Evolutionary conservation across 2,113 vertebrate genomes (phyloP), one percentile per base, ranked within the genome.

Genomic region (Tupaia chinensis): DNA sequence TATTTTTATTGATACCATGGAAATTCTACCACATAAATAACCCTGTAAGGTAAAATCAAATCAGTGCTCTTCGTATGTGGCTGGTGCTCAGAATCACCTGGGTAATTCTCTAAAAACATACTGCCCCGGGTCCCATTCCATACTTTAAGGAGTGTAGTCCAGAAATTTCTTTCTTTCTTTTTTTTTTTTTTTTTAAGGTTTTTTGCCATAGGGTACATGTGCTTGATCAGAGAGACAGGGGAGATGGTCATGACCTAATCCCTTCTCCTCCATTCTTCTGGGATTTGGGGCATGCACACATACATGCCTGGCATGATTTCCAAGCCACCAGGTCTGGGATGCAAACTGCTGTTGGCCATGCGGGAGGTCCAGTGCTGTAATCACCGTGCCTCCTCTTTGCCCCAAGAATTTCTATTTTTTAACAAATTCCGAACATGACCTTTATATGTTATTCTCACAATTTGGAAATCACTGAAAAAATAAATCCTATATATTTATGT

Each of bases 1-100:
- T 65, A 91, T 92, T 65, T 89, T 76, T 87, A 94, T 79, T 54
- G 86, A 74, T 70, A 96, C 88, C 96, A 78, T 54, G 70, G 69
- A 34, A 9, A 66, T 82, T 78, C 70, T 15, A 96, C 19, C 86
- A 91, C 13, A 94, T 32, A 76, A 77, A 95, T 32, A 81, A 93
- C 20, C 9, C 29, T 83, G 7, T 88, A 32, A 96, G 68, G n/a
- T 87, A 94, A 95, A 88, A 95, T 56, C 83, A 87, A 89, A 92
- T 69, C 32, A 89, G 32, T 83, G 13, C 8, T 97, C 84, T 85
- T 14, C 73, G 88, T 3, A 91, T 5, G 19, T 80, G 23, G 66
- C 27, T 84, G 4, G 23, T 87, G 13, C 94, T 27, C 66, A 93
- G 56, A 94, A 93, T 63, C 53, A 83, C 56, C 68, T 77, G 20